A percentile compares a stretch with the other conserved stretches of the same genome.
Conservation (phyloP, 2,113 vertebrate genomes). For the Papio anubis region DNA sequence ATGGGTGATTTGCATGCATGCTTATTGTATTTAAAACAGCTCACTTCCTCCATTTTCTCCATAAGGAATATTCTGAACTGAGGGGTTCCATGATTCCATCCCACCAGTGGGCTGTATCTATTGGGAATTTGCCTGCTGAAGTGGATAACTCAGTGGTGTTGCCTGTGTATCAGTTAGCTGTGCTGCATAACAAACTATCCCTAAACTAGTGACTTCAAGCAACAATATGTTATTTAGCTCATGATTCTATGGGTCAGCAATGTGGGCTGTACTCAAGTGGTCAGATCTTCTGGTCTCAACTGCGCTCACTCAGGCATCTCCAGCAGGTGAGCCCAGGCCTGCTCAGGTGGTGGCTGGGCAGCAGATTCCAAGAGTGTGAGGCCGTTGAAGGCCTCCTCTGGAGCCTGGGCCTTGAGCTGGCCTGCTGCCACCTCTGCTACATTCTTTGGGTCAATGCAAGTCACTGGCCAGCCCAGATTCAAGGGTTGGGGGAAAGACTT, state of each 20-base stretch:
- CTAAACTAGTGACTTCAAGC: background rate
- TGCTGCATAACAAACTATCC: background rate
- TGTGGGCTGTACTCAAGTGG: too few species aligned
- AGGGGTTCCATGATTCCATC: background rate
- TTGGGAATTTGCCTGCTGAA: background rate
- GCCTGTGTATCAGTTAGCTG: background rate
- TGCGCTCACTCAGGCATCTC: too few species aligned
- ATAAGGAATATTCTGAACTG: background rate
- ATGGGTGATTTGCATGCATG: background rate
- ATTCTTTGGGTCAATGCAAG: fast-evolving
- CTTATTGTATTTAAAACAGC: background rate
- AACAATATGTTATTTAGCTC: too few species aligned
- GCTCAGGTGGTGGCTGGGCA: too few species aligned
- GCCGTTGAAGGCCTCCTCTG: fast-evolving
- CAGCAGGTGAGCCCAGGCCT: background rate
- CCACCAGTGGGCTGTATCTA: fast-evolving
- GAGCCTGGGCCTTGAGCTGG: background rate
- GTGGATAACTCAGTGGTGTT: too few species aligned
- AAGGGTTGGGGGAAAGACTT: background rate
- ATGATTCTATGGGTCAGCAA: too few species aligned
- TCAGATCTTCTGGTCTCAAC: background rate
- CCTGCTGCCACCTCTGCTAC: background rate
- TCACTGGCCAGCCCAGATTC: too few species aligned
- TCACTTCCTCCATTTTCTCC: background rate
- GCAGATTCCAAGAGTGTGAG: background rate